Conservation (phyloP, 2,888 invertebrate species). For the Catonia carolina region DNA sequence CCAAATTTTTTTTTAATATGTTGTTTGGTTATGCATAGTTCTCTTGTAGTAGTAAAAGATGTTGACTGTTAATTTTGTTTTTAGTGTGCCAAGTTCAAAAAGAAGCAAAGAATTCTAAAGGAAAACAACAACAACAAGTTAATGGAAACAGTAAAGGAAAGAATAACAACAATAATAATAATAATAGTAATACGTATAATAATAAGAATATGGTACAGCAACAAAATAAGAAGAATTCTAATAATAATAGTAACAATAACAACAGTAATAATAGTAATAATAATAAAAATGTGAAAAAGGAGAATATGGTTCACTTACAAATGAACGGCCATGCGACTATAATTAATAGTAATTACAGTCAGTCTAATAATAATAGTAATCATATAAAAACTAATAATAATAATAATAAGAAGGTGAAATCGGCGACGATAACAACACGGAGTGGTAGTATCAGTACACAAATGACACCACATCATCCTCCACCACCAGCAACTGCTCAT, state of each 20-base stretch:
- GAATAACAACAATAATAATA: slow-evolving; percentile 27
- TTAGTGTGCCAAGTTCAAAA: slow-evolving; percentile 31
- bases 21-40: too few relatives aligned
- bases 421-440: too few relatives aligned
- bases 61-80: too few relatives aligned
- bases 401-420: slow-evolving; percentile 18
- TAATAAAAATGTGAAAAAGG: slow-evolving; percentile 26
- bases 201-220: slow-evolving; percentile 18
- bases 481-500: slow-evolving; percentile 6
- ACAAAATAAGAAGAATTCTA: slow-evolving; percentile 21
- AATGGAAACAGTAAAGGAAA: slow-evolving; percentile 12
- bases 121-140: slow-evolving; percentile 14
- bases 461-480: background rate
- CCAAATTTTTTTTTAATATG: too few relatives aligned
- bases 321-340: slow-evolving; percentile 24
- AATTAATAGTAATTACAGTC: slow-evolving; percentile 21
- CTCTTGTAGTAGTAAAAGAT: too few relatives aligned
- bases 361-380: slow-evolving; percentile 19
- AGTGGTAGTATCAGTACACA: slow-evolving; percentile 2
- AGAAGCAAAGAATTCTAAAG: slow-evolving; percentile 23
- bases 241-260: background rate
- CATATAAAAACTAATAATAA: slow-evolving; percentile 5
- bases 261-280: background rate
- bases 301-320: slow-evolving; percentile 22
- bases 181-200: slow-evolving; percentile 28